Evolutionary conservation across 2,113 vertebrate genomes (phyloP).

Genomic region (Theristicus caerulescens): DNA sequence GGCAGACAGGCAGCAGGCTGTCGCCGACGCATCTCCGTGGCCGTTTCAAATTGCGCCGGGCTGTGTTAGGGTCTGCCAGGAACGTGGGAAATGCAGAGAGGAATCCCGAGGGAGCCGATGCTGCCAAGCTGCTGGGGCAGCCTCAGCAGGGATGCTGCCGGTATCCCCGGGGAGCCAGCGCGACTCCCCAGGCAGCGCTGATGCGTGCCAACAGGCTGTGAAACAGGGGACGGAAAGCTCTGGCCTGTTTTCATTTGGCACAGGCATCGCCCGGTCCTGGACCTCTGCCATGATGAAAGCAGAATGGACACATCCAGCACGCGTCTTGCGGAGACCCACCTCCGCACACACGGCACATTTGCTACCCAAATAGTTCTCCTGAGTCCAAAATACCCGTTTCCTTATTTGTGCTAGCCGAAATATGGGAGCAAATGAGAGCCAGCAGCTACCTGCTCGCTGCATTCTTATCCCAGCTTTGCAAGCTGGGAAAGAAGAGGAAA

Average conservation of each 20-base stretch:
- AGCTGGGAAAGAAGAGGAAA: not conserved
- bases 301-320: rapidly evolving
- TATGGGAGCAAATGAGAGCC: not conserved
- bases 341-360: rapidly evolving
- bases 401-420: not conserved
- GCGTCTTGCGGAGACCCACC: rapidly evolving
- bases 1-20: not conserved
- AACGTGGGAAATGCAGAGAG: not conserved
- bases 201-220: rapidly evolving
- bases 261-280: not conserved
- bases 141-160: not conserved
- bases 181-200: not conserved
- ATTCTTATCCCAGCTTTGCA: not conserved
- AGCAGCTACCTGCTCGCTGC: not conserved
- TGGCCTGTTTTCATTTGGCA: rapidly evolving
- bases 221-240: not conserved
- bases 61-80: not conserved
- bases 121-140: not conserved
- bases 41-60: not conserved
- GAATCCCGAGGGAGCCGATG: not conserved
- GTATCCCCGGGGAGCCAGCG: not conserved
- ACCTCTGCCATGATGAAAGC: not conserved
- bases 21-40: rapidly evolving
- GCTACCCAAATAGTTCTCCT: not conserved
- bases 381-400: not conserved